Base-by-base conservation (phyloP, 1,140 invertebrate genomes). In the Pygmarrhopalites habei region DNA sequence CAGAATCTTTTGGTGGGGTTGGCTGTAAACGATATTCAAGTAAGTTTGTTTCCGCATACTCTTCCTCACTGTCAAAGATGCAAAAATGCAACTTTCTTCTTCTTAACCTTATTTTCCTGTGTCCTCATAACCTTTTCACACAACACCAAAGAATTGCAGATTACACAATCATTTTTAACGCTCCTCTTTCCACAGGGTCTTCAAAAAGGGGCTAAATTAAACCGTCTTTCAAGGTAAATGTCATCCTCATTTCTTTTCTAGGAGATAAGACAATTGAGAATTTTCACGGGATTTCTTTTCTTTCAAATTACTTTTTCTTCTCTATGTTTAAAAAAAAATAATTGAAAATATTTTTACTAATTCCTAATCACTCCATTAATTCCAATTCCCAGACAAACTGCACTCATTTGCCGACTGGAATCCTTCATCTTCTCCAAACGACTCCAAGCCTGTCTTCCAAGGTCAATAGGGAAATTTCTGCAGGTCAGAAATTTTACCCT, bases 371-470 rank as follows among this genome's bases (percentile, higher is more conserved):
- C n/a, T n/a, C n/a, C n/a, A n/a, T n/a, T n/a, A n/a, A n/a, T n/a
- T n/a, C n/a, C n/a, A n/a, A n/a, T n/a, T n/a, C n/a, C n/a, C n/a
- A n/a, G 88, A 4, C 85, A 76, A 86, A 87, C 88, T 0, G 84
- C 89, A 70, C 72, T 90, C 21, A 85, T 90, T 1, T 86, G 86
- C 0, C 83, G 89, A 65, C 75, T 91, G 25, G 88, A 92, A 73
- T 85, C 83, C 57, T 83, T 90, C 78, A 78, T 92, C 46, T 90
- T 92, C 73, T 89, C 87, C 1, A 82, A 82, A 15, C 68, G 89
- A 32, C 72, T 88, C 35, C 79, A 83, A 32, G 84, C 82, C 68
- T 80, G 82, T 0, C 47, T 74, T 15, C 88, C 87, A 0, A 77
- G 75, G 30, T 81, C 80, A 58, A 72, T 89, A 14, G 77, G 89